Conservation (phyloP, 2,113 vertebrate species). For the Triplophysa dalaica region DNA sequence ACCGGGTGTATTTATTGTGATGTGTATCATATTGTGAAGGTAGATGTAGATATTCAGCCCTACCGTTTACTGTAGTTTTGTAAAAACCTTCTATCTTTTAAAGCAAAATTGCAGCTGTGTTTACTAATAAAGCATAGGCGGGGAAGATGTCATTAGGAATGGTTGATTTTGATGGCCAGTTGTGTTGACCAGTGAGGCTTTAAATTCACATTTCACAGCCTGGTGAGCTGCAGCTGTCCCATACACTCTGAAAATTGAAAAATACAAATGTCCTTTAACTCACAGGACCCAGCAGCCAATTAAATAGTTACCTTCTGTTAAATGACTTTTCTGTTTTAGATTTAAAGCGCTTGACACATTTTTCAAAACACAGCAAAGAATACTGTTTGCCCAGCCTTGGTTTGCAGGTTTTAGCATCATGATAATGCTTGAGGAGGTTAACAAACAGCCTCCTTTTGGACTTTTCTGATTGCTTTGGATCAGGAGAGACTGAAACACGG, state of each 20-base stretch:
- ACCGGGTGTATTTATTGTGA: background rate
- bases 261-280: background rate
- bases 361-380: background rate
- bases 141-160: background rate
- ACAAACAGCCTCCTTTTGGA: constrained; percentile 31
- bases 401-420: constrained; percentile 2
- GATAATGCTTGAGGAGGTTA: constrained; percentile 24
- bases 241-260: background rate
- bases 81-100: too few relatives aligned
- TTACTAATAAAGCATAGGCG: too few relatives aligned
- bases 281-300: constrained; percentile 16
- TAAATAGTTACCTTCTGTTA: background rate
- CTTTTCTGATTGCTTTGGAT: constrained; percentile 41
- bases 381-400: background rate
- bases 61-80: background rate
- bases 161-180: constrained; percentile 2
- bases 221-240: constrained; percentile 12
- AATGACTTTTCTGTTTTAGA: background rate
- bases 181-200: constrained; percentile 12
- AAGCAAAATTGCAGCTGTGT: too few relatives aligned
- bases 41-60: background rate
- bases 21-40: background rate
- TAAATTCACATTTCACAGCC: constrained; percentile 13
- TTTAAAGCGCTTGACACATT: background rate
- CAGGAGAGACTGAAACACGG: constrained; percentile 35